Evolutionary conservation across 2,888 invertebrate species (phyloP), one percentile per base, ranked within the genome.

Genomic region (Cheilosia impressa): DNA sequence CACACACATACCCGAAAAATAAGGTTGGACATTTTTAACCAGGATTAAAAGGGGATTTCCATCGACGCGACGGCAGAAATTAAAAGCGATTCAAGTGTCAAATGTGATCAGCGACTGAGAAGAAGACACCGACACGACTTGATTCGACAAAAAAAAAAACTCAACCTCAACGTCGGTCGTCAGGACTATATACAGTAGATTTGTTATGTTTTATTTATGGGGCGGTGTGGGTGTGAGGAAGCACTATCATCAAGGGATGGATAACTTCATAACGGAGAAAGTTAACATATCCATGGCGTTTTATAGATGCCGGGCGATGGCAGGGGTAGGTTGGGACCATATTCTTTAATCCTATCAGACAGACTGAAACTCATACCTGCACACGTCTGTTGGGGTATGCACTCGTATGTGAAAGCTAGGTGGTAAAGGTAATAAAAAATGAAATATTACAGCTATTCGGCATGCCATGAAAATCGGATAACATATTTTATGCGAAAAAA

Each of bases 401-500:
- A 17, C 52, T 52, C 38, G 75, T 72, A 55, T 72, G 77, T 77
- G 82, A 69, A 38, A 63, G 71, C 69, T 76, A 85, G 80, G 80
- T 76, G 65, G 84, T 66, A 87, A 88, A 89, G 90, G 90, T 90
- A 91, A 90, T 90, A 91, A 91, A 91, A 90, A 91, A 90, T 91
- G 91, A 91, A 89, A 90, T 91, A 91, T 91, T 90, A 89, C 89
- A 83, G 89, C 88, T 89, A 90, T 90, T 90, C 90, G 90, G 90
- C 89, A 90, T 90, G 90, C 91, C 90, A 90, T 90, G 90, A 90
- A 91, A 91, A 91, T 91, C 91, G 90, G 91, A 91, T 91, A 91
- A 90, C 90, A 90, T 90, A 91, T 91, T 91, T 91, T 90, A 91
- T 90, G 89, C 89, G 89, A 89, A 89, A 89, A 89, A 90, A 90